Evolutionary conservation across 2,797 vertebrate species (phyloP).

Genomic region (Lepus oiostolus): DNA sequence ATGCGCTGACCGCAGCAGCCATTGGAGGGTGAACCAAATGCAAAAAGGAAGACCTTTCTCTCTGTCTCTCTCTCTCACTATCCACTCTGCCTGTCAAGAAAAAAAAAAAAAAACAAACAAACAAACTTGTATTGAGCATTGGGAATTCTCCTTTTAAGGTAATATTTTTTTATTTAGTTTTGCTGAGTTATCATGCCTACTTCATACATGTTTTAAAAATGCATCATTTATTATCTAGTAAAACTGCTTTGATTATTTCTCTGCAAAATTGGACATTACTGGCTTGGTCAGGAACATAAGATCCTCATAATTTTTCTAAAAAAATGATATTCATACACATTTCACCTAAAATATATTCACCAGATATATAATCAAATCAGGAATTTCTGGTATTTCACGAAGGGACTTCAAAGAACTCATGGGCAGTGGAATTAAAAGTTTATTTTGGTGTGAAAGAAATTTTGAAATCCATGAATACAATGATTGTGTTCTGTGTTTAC

Average conservation of each 20-base stretch:
- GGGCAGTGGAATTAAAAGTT: too few species aligned
- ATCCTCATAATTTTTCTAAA: constrained; percentile 7
- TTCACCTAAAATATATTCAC: not conserved
- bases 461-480: too few species aligned
- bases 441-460: too few species aligned
- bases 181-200: constrained; percentile 21
- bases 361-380: not conserved
- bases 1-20: too few species aligned
- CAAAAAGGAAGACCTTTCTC: too few species aligned
- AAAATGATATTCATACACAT: not conserved
- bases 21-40: too few species aligned
- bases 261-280: constrained; percentile 16
- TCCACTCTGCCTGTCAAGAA: too few species aligned
- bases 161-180: constrained; percentile 47
- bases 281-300: constrained; percentile 40
- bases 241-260: constrained; percentile 56
- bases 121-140: not conserved
- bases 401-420: too few species aligned
- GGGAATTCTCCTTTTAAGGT: not conserved
- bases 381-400: not conserved
- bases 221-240: constrained; percentile 50
- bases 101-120: too few species aligned
- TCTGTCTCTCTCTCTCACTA: too few species aligned
- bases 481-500: constrained; percentile 11
- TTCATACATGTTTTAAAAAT: constrained; percentile 11